These are phyloP conservation scores for Lasius fuliginosus DNA, from an alignment of 2,888 invertebrate species.

Conservation along the genomic window DNA sequence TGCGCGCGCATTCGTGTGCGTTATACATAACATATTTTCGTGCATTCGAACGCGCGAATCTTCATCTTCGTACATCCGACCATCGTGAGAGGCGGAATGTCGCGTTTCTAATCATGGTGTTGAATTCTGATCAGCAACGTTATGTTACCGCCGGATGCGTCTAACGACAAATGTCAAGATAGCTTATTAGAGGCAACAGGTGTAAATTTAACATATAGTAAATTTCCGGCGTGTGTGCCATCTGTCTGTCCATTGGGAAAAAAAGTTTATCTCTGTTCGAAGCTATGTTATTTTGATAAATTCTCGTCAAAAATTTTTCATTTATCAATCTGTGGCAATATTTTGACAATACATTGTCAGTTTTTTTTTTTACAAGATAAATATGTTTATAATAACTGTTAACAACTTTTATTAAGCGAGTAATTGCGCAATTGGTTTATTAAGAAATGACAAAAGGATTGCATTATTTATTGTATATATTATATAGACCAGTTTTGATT, in stretches of 20 bases:
- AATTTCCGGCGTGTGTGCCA: conserved; percentile 16
- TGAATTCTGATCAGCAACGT: not conserved
- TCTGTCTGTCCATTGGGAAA: not conserved
- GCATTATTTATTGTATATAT: not conserved
- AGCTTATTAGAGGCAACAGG: conserved; percentile 69
- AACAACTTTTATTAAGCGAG: not conserved
- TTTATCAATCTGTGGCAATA: not conserved
- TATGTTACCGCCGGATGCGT: not conserved
- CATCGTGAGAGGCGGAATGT: not conserved
- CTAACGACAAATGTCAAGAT: not conserved
- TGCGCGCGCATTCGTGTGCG: conserved; percentile 59
- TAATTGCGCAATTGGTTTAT: not conserved
- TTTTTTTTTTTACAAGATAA: not conserved
- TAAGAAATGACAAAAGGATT: not conserved
- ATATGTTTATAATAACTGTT: not conserved
- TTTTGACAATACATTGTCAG: not conserved
- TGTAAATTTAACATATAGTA: conserved; percentile 50
- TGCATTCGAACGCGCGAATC: conserved; percentile 23
- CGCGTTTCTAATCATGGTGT: conserved; percentile 46
- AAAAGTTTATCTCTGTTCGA: conserved; percentile 12
- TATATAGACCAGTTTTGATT: not conserved
- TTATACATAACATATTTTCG: not conserved
- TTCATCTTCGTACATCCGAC: not conserved
- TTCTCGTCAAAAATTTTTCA: not conserved
- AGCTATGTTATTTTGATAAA: not conserved